These are phyloP conservation scores for Lamproptera curius DNA, from an alignment of 2,888 invertebrate genomes.

Conservation along the genomic window DNA sequence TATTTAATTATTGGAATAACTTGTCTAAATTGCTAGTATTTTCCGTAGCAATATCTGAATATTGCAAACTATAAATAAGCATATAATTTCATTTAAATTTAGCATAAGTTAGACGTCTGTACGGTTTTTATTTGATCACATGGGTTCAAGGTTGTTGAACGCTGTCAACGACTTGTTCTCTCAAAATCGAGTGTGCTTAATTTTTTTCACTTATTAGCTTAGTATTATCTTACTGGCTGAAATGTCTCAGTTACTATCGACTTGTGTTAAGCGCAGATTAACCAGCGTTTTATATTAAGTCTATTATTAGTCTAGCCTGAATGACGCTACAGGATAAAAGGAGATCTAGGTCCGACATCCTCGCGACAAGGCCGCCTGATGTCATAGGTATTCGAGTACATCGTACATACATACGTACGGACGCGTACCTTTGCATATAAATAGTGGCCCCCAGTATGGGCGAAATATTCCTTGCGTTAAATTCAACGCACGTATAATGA, in stretches of 20 bases:
- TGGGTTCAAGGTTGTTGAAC: constrained; percentile 60
- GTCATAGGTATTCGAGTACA: constrained; percentile 55
- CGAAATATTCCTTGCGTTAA: constrained; percentile 40
- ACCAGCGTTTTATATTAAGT: no score
- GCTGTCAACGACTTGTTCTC: constrained; percentile 24
- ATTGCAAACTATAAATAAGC: no score
- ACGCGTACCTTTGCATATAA: constrained; percentile 51
- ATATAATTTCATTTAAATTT: no score
- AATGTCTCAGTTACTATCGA: constrained; percentile 25
- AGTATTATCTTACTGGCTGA: background rate
- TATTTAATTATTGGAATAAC: no score
- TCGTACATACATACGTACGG: background rate
- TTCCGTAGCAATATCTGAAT: no score
- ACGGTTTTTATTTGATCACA: constrained; percentile 15
- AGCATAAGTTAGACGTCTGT: no score
- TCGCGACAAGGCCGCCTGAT: constrained; percentile 70
- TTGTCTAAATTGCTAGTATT: no score
- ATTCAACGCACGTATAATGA: constrained; percentile 58
- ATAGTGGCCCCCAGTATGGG: constrained; percentile 34
- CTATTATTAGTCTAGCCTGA: constrained; percentile 46
- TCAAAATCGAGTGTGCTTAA: background rate
- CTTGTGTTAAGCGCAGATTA: no score
- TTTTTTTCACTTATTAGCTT: background rate
- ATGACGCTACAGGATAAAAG: constrained; percentile 70
- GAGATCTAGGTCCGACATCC: constrained; percentile 61